These are phyloP conservation scores for Rhinella marina DNA, from an alignment of 2,797 vertebrate genomes.

Conservation along the genomic window DNA sequence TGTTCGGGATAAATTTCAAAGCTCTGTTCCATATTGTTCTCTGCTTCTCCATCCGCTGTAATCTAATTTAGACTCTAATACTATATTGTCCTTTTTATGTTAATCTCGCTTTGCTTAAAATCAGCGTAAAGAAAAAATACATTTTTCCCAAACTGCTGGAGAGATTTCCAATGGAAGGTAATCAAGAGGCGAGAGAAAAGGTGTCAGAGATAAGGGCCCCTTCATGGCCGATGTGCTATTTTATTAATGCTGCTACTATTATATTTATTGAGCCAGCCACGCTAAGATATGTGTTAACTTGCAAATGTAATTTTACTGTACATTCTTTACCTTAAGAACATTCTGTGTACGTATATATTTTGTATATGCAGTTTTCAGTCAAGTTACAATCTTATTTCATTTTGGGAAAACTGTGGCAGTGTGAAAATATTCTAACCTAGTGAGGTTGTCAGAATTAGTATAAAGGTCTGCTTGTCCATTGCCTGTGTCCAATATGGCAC, in stretches of 20 bases:
- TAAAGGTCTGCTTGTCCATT: too few relatives aligned
- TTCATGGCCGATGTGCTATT: background rate
- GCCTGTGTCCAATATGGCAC: too few relatives aligned
- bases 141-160: slow-evolving; percentile 22
- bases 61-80: slow-evolving; percentile 44
- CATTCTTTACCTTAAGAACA: too few relatives aligned
- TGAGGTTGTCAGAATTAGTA: too few relatives aligned
- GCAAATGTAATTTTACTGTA: too few relatives aligned
- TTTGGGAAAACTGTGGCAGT: too few relatives aligned
- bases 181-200: background rate
- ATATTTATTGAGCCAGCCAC: background rate
- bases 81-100: slow-evolving; percentile 24
- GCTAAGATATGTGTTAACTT: background rate
- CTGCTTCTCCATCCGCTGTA: slow-evolving; percentile 17
- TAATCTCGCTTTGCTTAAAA: slow-evolving; percentile 39
- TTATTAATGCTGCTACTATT: background rate
- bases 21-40: slow-evolving; percentile 69
- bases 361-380: too few relatives aligned
- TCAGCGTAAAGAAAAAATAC: slow-evolving; percentile 53
- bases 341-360: too few relatives aligned
- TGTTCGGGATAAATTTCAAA: slow-evolving; percentile 76
- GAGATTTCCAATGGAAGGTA: background rate
- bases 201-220: too few relatives aligned
- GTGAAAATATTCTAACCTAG: too few relatives aligned
- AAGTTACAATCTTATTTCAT: too few relatives aligned